Conservation (phyloP, 92 coral and sea anemone species). For the Diadumene lineata region DNA sequence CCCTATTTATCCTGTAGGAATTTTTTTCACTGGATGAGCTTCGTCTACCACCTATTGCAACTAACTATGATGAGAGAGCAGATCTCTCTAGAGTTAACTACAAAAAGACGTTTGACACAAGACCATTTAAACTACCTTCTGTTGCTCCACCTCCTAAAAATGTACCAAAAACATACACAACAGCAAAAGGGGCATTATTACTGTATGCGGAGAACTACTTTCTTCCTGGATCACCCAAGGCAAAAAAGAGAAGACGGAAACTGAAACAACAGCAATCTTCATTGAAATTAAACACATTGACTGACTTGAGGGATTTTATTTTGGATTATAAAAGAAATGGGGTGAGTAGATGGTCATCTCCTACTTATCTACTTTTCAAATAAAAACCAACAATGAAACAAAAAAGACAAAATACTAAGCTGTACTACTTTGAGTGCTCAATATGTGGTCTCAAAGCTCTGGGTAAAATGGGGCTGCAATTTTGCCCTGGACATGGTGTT, state of each 20-base stretch:
- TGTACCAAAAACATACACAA: slow-evolving; percentile 83
- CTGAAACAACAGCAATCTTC: slow-evolving; percentile 57
- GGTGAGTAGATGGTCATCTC: slow-evolving; percentile 65
- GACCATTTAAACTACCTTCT: slow-evolving; percentile 70
- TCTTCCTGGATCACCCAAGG: slow-evolving; percentile 88
- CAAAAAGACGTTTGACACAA: slow-evolving; percentile 52
- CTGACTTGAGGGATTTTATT: slow-evolving; percentile 75
- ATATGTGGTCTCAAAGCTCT: too few species aligned
- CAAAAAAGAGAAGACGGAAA: slow-evolving; percentile 69
- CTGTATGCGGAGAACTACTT: slow-evolving; percentile 88
- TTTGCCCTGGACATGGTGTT: too few species aligned
- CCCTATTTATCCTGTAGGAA: slow-evolving; percentile 27
- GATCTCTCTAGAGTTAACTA: slow-evolving; percentile 20
- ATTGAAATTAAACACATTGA: slow-evolving; percentile 67
- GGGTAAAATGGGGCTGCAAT: too few species aligned
- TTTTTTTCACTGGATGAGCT: slow-evolving; percentile 67
- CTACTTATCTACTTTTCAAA: too few species aligned
- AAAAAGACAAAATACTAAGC: too few species aligned
- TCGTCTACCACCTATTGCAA: slow-evolving; percentile 67
- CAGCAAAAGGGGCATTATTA: slow-evolving; percentile 89
- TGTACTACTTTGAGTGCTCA: too few species aligned
- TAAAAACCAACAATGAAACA: too few species aligned
- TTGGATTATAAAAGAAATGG: slow-evolving; percentile 92
- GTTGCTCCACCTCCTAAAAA: slow-evolving; percentile 42
- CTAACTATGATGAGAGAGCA: slow-evolving; percentile 1